Evolutionary conservation across 2,113 vertebrate genomes (phyloP).

Genomic region (Syrmaticus mikado): DNA sequence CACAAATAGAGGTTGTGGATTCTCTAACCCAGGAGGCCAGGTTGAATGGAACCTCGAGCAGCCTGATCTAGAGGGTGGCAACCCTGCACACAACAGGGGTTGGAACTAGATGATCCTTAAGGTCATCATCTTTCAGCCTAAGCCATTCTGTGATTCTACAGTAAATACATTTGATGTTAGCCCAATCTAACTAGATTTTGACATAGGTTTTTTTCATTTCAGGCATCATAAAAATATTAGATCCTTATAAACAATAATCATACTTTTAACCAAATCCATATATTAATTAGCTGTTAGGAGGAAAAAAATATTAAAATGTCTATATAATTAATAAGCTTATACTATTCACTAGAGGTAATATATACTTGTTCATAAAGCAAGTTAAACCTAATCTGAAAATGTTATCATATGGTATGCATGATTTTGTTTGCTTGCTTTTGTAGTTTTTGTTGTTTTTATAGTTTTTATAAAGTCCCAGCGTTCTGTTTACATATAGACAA

Average conservation of each 20-base stretch:
- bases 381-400: background rate
- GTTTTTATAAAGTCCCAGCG: background rate
- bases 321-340: background rate
- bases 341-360: background rate
- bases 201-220: background rate
- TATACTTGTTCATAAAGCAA: background rate
- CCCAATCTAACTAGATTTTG: background rate
- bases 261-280: background rate
- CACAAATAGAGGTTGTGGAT: no score
- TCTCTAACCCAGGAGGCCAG: no score
- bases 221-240: background rate
- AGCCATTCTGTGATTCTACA: no score
- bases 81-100: no score
- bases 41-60: no score
- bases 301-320: background rate
- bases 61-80: no score
- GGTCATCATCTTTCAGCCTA: no score
- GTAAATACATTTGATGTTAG: background rate
- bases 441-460: background rate
- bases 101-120: no score
- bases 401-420: background rate
- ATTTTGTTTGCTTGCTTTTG: background rate
- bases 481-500: background rate
- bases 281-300: background rate
- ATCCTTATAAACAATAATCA: background rate